Base-by-base conservation (phyloP, 2,797 vertebrate genomes). In the Lacerta bilineata region DNA sequence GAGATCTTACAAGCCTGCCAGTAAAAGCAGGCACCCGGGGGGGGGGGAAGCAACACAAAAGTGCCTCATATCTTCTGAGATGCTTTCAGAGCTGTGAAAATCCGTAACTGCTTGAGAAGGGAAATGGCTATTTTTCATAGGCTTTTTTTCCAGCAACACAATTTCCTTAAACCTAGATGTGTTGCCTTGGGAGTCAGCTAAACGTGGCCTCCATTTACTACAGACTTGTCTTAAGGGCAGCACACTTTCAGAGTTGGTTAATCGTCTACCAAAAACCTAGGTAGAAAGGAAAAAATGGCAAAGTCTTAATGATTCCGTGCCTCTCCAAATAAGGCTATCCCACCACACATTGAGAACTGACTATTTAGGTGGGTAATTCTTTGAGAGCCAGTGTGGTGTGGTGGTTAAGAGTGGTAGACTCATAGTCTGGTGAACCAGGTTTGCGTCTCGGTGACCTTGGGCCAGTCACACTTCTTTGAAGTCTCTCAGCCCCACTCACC, bases 1-100 rank as follows among this genome's bases (percentile, higher is more conserved):
- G 95, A 46, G 29, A 59, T 29, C 29, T 36, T 29, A 7, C 72
- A 74, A 50, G 13, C 33, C 29, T 86, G 84, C 50, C 23, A 8
- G 27, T 86, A 77, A 27, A 6, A 69, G 33, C 61, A 77, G 36
- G 20, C 82, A 9, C 9, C 46, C 23, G 61, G 59, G 61, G 33
- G 10, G 46, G 41, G 13, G 50, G 10, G 1, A 3, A 29, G 23
- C n/a, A 18, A 66, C 1, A 36, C 39, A 50, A 41, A 61, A 55
- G 25, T 33, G 17, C 39, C 27, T 11, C 5, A 13, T 74, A 23
- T 80, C n/a, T 74, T 20, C 5, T 20, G 27, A 39, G 39, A 10
- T 86, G 41, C 6, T 50, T 23, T 36, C 27, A 41, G 20, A 78
- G 20, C n/a, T 66, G 8, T 66, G 23, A 10, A 66, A 46, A 23